A percentile compares a stretch with the other conserved stretches of the same genome.
These are phyloP conservation scores for Castor canadensis DNA, from an alignment of 2,113 vertebrate species.

Conservation along the genomic window DNA sequence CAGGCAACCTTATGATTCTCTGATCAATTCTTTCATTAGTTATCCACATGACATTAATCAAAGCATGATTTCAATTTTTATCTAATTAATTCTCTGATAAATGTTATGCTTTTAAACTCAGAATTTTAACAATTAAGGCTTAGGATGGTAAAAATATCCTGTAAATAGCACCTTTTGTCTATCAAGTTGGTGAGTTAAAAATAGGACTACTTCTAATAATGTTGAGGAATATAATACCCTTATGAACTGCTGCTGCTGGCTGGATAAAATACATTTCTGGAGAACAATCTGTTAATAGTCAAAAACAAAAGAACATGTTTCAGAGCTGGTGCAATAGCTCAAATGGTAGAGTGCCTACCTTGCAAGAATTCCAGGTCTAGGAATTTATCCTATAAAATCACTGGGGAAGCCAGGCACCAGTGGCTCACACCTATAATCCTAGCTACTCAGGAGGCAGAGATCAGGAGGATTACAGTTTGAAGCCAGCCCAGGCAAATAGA, in stretches of 20 bases:
- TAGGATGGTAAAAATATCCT: not conserved
- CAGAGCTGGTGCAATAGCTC: no score
- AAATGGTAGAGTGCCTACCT: no score
- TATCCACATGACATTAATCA: not conserved
- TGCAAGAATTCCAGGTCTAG: not conserved
- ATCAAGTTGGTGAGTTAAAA: constrained; percentile 5
- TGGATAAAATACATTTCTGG: not conserved
- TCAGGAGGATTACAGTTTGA: no score
- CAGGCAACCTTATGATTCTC: not conserved
- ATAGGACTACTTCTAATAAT: not conserved
- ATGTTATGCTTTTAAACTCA: not conserved
- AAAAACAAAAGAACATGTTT: constrained; percentile 19
- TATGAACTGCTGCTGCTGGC: not conserved
- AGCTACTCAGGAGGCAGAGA: no score
- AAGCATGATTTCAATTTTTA: not conserved
- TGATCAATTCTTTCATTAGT: not conserved
- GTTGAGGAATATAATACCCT: not conserved
- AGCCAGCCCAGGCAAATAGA: no score
- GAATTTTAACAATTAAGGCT: constrained; percentile 24
- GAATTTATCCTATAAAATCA: not conserved
- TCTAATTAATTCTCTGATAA: constrained; percentile 25
- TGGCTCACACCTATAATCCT: no score
- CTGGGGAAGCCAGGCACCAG: no score
- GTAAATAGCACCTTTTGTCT: not conserved
- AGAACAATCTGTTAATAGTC: not conserved